Percentiles rank a stretch among this genome's conserved stretches.
Evolutionary conservation across 2,113 vertebrate species (phyloP).

Genomic region (Percina caprodes): DNA sequence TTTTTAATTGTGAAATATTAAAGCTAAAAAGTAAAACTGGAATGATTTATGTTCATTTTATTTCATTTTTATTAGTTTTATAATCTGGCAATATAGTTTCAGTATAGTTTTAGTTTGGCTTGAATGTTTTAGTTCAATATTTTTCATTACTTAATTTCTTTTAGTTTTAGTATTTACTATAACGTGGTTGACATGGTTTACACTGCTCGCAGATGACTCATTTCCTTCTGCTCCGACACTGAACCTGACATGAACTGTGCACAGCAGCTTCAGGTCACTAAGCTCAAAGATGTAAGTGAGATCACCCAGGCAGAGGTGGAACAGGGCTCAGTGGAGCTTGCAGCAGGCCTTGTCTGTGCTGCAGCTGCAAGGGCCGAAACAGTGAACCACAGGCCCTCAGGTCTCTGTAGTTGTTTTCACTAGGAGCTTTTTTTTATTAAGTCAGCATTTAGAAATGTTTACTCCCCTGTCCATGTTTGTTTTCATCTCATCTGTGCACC

Average conservation of each 20-base stretch:
- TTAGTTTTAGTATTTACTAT: too few species aligned
- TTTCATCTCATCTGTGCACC: conserved; percentile 70
- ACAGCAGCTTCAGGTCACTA: conserved; percentile 28
- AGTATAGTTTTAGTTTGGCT: too few species aligned
- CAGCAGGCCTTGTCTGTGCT: conserved; percentile 44
- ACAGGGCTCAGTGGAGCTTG: conserved; percentile 38
- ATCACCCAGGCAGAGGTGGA: conserved; percentile 51
- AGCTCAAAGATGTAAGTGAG: conserved; percentile 42
- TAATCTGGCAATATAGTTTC: too few species aligned
- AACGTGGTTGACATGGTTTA: too few species aligned
- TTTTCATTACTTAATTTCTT: too few species aligned
- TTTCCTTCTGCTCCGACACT: conserved; percentile 34
- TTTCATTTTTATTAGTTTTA: too few species aligned
- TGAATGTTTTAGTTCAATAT: too few species aligned
- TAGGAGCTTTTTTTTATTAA: conserved; percentile 66
- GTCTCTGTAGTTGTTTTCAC: conserved; percentile 67
- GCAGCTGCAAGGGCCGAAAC: conserved; percentile 69
- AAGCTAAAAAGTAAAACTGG: too few species aligned
- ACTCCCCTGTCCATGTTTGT: conserved; percentile 68
- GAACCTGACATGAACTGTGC: conserved; percentile 10
- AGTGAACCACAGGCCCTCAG: conserved; percentile 44
- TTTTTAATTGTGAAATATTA: too few species aligned
- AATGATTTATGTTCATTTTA: too few species aligned
- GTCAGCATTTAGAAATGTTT: conserved; percentile 76
- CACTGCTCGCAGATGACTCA: conserved; percentile 50